These are phyloP conservation scores for Rhineura floridana DNA, from an alignment of 2,113 vertebrate genomes.

Conservation along the genomic window DNA sequence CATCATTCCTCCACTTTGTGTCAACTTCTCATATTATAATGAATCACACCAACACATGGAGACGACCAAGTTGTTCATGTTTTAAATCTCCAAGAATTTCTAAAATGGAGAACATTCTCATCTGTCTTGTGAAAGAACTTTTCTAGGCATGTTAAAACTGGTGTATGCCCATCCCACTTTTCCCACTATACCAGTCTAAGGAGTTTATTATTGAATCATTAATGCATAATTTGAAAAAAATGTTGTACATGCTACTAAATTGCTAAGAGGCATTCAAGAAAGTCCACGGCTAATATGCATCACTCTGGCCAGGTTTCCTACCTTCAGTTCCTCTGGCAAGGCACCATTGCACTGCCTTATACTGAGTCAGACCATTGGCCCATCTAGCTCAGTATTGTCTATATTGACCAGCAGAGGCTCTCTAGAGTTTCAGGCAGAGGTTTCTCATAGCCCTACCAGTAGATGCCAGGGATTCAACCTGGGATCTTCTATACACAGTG, in stretches of 20 bases:
- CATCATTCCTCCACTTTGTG: slow-evolving; percentile 61
- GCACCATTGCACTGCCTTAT: neutral
- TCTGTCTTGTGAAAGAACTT: slow-evolving; percentile 67
- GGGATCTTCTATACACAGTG: too few species aligned
- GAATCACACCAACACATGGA: slow-evolving; percentile 52
- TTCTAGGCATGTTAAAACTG: slow-evolving; percentile 63
- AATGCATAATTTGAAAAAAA: neutral
- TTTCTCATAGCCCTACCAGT: too few species aligned
- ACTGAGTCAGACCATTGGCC: too few species aligned
- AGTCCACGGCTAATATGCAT: neutral
- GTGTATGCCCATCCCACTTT: slow-evolving; percentile 64
- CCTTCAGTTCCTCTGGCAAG: neutral
- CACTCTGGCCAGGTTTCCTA: neutral
- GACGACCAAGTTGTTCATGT: slow-evolving; percentile 37
- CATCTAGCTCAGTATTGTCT: too few species aligned
- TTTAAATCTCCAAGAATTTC: slow-evolving; percentile 45
- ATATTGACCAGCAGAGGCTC: too few species aligned
- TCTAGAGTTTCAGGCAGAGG: too few species aligned
- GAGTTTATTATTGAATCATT: slow-evolving; percentile 22
- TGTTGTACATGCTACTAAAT: neutral
- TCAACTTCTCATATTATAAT: slow-evolving; percentile 37
- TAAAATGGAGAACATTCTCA: slow-evolving; percentile 45
- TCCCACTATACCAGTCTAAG: slow-evolving; percentile 52
- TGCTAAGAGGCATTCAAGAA: neutral
- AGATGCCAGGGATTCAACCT: too few species aligned